A percentile compares a stretch with the other conserved stretches of the same genome.
Evolutionary conservation across 2,113 vertebrate species (phyloP).

Genomic region (Podiceps cristatus): DNA sequence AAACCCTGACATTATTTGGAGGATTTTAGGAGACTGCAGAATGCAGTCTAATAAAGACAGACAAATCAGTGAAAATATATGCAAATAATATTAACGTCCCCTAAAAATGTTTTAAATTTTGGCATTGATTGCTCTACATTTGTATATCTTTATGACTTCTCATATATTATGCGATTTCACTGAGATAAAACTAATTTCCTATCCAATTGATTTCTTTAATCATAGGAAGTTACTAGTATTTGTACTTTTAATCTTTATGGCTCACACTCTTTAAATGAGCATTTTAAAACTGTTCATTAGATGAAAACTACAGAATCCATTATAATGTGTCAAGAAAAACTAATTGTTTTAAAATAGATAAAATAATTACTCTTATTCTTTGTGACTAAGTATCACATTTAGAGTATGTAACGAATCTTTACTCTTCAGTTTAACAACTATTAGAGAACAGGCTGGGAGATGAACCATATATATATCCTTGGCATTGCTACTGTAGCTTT

Average conservation of each 20-base stretch:
- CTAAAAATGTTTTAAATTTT: not conserved
- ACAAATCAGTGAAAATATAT: conserved; percentile 1
- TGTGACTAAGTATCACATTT: not conserved
- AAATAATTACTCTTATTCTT: conserved; percentile 1
- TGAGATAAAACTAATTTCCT: not conserved
- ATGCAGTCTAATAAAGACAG: not conserved
- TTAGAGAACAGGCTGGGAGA: not conserved
- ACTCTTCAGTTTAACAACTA: not conserved
- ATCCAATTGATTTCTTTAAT: conserved; percentile 9
- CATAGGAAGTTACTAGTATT: not conserved
- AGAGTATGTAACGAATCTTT: not conserved
- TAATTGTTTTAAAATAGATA: not conserved
- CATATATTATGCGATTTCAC: not conserved
- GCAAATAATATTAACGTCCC: conserved; percentile 3
- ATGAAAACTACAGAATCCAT: not conserved
- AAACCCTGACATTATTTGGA: not conserved
- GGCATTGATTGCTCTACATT: not conserved
- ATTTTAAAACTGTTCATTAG: not conserved
- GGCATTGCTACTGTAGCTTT: not conserved
- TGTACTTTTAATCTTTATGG: conserved; percentile 1
- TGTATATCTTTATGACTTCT: not conserved
- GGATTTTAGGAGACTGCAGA: not conserved
- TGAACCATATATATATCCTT: fast-evolving
- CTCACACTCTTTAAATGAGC: not conserved
- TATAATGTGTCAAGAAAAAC: not conserved